Evolutionary conservation across 2,888 invertebrate species (phyloP), one percentile per base, ranked within the genome.

Genomic region (Leptinotarsa juncta): DNA sequence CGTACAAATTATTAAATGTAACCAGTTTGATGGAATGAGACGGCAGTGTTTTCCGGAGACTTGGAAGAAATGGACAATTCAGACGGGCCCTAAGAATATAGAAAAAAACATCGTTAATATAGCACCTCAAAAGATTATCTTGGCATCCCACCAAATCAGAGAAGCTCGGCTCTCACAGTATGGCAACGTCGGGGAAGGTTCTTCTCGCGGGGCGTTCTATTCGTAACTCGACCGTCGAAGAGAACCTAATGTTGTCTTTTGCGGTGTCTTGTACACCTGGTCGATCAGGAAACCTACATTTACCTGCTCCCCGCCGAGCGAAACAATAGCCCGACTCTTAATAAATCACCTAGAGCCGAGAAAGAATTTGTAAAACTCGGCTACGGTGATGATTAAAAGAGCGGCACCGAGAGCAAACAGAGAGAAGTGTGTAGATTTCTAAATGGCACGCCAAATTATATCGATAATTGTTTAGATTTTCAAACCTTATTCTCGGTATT

Each of bases 291-390:
- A 80, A 81, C 80, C 81, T 80, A 81, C 82, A 81, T 82, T 83
- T 82, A 82, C 82, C 82, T 82, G 82, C 77, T 79, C 80, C 80
- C 86, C 83, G 85, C 84, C 84, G 86, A 77, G 87, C 85, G 83
- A 85, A 85, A 87, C 87, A 87, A 88, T 87, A 85, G 86, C 84
- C 83, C 82, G 84, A 84, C 85, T 80, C 75, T 82, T 87, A 87
- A 88, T 88, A 88, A 87, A 87, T 88, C 87, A 88, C 86, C 84
- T 82, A 81, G 84, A 85, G 85, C 86, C 83, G 85, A 84, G 85
- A 86, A 84, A 84, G 86, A 86, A 87, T 86, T 86, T 86, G 85
- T 86, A 86, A 85, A 87, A 86, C 85, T 85, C 85, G 85, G 85
- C 85, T 85, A 85, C 85, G 85, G 86, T 86, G 85, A 85, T 87